Base-by-base conservation (phyloP, 2,797 vertebrate species). In the Cirrhinus mrigala region DNA sequence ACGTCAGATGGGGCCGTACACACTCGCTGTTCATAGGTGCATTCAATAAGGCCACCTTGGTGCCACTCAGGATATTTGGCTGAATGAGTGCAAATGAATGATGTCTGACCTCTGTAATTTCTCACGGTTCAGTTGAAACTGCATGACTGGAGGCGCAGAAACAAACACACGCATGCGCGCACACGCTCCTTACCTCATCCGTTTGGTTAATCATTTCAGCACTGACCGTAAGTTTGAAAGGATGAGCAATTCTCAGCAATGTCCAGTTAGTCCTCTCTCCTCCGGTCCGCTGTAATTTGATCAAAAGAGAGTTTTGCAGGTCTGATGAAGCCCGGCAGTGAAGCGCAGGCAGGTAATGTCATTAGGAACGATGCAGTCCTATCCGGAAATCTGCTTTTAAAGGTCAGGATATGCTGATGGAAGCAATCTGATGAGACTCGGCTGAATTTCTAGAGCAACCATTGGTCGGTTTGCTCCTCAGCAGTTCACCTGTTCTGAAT, bases 291-390 rank as follows among this genome's bases (percentile, higher is more conserved):
- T 82, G 24, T 82, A 75, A 50, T 62, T 64, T 12, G 44, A 50
- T 74, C 27, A 62, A 62, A 64, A 52, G 54, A 62, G 76, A 58
- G 88, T 54, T 33, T 62, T 68, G 79, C 79, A 79, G 79, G 81
- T 85, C 22, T 27, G 58, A 64, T 75, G 79, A 62, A 73, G 29
- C 37, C 54, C 50, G 64, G 71, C 84, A 66, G 27, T 81, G 79
- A 84, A 76, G 22, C 81, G 82, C 77, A 69, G 60, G 24, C 66
- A 79, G 58, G 71, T 86, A 27, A 87, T 73, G 29, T 78, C 52
- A 75, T 84, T 83, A 81, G 54, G 4, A 52, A 50, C 74, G 79
- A 81, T 20, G 18, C 54, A 60, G 16, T 60, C 46, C n/a, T 18
- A 16, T 58, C 33, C 24, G 1, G 48, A 52, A 18, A 44, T 62